These are phyloP conservation scores for Ichneumoninae sp. DNA, from an alignment of 2,888 invertebrate species.

Conservation along the genomic window DNA sequence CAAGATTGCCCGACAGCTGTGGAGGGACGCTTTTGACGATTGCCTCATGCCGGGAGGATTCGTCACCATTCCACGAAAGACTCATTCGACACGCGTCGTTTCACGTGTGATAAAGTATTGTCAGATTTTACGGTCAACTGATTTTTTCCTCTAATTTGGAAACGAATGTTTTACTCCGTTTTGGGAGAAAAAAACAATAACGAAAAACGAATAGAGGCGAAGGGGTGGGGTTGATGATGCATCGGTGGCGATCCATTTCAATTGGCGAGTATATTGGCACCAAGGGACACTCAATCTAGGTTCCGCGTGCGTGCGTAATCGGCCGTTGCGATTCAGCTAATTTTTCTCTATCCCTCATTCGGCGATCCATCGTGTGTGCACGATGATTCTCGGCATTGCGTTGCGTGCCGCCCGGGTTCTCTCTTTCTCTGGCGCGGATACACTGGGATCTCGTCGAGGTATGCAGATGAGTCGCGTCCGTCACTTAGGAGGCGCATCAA, in stretches of 20 bases:
- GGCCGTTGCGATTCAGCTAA: slow-evolving; percentile 19
- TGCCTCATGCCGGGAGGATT: slow-evolving; percentile 7
- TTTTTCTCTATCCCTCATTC: slow-evolving; percentile 9
- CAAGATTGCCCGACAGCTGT: slow-evolving; percentile 26
- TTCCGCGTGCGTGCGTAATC: slow-evolving; percentile 13
- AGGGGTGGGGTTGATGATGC: neutral
- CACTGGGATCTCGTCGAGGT: slow-evolving; percentile 52
- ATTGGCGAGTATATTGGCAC: neutral
- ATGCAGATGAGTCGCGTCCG: slow-evolving; percentile 75
- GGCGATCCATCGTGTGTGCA: slow-evolving; percentile 1
- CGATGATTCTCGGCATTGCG: neutral
- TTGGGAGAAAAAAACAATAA: neutral
- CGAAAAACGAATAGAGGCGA: neutral
- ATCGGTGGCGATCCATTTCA: neutral
- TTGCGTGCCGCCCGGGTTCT: neutral
- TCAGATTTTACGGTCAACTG: neutral
- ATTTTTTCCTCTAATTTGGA: no score
- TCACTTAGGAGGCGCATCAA: slow-evolving; percentile 78
- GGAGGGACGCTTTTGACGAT: slow-evolving; percentile 7
- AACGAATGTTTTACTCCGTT: neutral
- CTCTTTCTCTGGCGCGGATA: slow-evolving; percentile 26
- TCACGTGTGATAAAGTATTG: neutral
- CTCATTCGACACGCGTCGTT: slow-evolving; percentile 16
- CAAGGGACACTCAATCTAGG: neutral
- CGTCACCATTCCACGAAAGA: slow-evolving; percentile 1